Percentiles rank a stretch among this genome's conserved stretches.
Conservation (phyloP, 2,113 vertebrate genomes). For the Echinops telfairi region DNA sequence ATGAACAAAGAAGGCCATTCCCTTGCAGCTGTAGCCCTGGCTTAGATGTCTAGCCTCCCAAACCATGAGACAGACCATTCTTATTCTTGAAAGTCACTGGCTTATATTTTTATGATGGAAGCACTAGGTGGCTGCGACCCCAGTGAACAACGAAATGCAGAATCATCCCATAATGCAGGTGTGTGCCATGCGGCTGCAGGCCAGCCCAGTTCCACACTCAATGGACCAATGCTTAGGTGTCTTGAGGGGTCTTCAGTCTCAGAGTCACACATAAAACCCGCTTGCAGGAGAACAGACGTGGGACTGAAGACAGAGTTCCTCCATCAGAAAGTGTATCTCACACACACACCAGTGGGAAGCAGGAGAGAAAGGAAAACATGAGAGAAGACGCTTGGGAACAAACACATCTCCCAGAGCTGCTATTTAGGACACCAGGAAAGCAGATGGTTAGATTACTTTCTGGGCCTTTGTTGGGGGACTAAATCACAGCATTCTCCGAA, state of each 20-base stretch:
- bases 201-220: not conserved
- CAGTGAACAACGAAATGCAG: not conserved
- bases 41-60: not conserved
- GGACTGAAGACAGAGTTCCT: not conserved
- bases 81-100: not conserved
- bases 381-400: constrained; percentile 25
- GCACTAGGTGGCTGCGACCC: not conserved
- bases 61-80: not conserved
- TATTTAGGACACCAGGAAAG: constrained; percentile 35
- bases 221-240: not conserved
- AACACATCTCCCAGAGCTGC: not conserved
- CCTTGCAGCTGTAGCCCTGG: not conserved
- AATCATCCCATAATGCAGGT: not conserved
- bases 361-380: not conserved
- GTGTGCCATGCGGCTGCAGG: not conserved
- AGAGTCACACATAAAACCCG: too few species aligned
- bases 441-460: not conserved
- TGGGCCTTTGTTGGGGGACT: constrained; percentile 44
- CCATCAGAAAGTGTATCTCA: not conserved
- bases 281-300: not conserved
- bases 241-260: not conserved
- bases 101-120: not conserved
- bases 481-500: constrained; percentile 31
- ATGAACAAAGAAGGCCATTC: not conserved
- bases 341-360: not conserved